Evolutionary conservation across 2,797 vertebrate species (phyloP), one percentile per base, ranked within the genome.

Genomic region (Semaprochilodus insignis): DNA sequence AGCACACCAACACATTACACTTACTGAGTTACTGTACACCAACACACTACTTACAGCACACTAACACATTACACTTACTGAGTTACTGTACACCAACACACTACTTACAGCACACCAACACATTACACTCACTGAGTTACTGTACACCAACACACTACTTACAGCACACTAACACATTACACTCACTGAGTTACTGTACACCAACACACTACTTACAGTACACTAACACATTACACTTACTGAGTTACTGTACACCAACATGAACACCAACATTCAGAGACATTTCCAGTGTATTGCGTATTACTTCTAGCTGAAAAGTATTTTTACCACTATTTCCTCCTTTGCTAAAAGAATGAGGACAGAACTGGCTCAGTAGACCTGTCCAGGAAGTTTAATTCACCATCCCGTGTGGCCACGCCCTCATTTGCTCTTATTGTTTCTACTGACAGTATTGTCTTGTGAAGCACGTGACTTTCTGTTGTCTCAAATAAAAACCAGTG

Each of bases 401-500:
- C 19, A 15, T 72, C 52, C 40, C 25, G 2, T 71, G 48, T 63
- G 54, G 66, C n/a, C 63, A 16, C 25, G 14, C 19, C 65, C 44
- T 70, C 27, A 17, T 54, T 76, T 27, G 40, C 74, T 31, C 15
- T 16, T 14, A n/a, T 44, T 69, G 17, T 44, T 4, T 2, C 63
- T 74, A 21, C 21, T 25, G 65, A 51, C 52, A 48, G 23, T 36
- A 21, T 31, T 66, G 13, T 69, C 11, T 36, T 3, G 11, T 11
- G 44, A 48, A 69, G 21, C 77, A 83, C 52, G 63, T 83, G 82
- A 79, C 19, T 74, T 16, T 57, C 23, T 60, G 31, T 34, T 11
- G 62, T 83, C 71, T 74, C 63, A 40, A 13, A 78, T 83, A n/a
- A 80, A 69, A 83, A 74, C 54, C 76, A 34, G 81, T 57, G 52